phyloP scores from a whole-genome alignment of 2,797 vertebrate genomes.

The Sebastes trivittatus region DNA sequence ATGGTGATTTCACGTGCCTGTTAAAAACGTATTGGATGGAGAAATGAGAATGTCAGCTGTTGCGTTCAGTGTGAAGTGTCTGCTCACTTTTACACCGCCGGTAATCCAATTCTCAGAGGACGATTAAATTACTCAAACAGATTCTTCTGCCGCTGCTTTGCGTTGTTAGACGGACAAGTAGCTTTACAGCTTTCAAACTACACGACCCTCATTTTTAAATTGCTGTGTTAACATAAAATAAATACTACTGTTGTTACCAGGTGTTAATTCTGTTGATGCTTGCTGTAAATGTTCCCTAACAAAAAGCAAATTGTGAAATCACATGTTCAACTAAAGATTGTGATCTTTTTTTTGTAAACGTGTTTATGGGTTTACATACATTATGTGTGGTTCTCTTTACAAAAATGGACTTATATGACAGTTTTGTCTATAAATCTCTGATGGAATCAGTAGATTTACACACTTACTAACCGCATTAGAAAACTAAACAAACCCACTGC shows the following conservation, averaged over 20 bases:
- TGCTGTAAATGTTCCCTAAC: not conserved
- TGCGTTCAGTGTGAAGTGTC: conserved; percentile 14
- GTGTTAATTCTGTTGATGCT: not conserved
- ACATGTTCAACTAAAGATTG: not conserved
- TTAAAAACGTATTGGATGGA: conserved; percentile 16
- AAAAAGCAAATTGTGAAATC: not conserved
- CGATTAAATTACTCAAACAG: conserved; percentile 1
- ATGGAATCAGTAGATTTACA: not conserved
- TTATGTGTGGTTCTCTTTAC: not conserved
- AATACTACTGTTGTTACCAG: not conserved
- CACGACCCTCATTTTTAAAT: not conserved
- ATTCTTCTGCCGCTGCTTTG: not conserved
- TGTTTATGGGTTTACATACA: not conserved
- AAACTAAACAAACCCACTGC: not conserved
- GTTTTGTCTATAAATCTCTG: not conserved
- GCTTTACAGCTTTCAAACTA: not conserved
- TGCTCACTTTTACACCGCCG: not conserved
- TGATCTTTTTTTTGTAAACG: not conserved
- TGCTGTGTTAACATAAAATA: not conserved
- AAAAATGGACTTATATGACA: not conserved
- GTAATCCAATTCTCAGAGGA: conserved; percentile 20
- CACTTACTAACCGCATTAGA: not conserved
- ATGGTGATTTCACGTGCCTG: conserved; percentile 27
- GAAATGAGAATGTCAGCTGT: conserved; percentile 43
- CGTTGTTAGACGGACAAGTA: not conserved